Evolutionary conservation across 2,888 invertebrate species (phyloP).

Genomic region (Meliscaeva auricollis): DNA sequence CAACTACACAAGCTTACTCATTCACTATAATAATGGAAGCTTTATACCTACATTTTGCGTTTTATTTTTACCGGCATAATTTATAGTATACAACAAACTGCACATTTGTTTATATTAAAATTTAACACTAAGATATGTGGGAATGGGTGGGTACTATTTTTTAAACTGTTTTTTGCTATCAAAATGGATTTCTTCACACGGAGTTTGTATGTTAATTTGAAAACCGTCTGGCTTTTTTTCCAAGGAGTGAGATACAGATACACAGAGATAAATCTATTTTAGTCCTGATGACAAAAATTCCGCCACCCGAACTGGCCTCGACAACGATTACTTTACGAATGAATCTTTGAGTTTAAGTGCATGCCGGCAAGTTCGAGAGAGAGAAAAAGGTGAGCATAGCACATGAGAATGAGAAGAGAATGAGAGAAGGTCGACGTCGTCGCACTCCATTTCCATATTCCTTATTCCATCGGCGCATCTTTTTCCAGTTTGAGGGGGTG

Average conservation of each 20-base stretch:
- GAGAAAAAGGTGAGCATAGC: no score
- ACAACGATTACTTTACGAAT: slow-evolving; percentile 69
- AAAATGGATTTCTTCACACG: background rate
- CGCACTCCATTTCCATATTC: slow-evolving; percentile 46
- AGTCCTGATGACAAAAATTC: slow-evolving; percentile 54
- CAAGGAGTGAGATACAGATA: slow-evolving; percentile 61
- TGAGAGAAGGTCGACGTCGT: slow-evolving; percentile 54
- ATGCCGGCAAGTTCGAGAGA: slow-evolving; percentile 21
- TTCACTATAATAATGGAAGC: slow-evolving; percentile 66
- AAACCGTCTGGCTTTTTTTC: slow-evolving; percentile 63
- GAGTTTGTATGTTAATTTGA: slow-evolving; percentile 22
- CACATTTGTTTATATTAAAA: slow-evolving; percentile 5
- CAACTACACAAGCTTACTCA: slow-evolving; percentile 70
- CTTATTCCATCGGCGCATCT: slow-evolving; percentile 32
- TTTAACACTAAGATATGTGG: slow-evolving; percentile 23
- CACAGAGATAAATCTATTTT: slow-evolving; percentile 61
- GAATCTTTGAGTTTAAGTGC: slow-evolving; percentile 51
- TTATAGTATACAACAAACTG: slow-evolving; percentile 20
- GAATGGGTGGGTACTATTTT: background rate
- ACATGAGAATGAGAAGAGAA: slow-evolving; percentile 8
- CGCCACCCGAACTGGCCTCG: slow-evolving; percentile 61
- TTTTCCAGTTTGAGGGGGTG: slow-evolving; percentile 51
- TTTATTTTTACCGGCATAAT: slow-evolving; percentile 70
- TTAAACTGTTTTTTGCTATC: background rate
- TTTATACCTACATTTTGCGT: slow-evolving; percentile 32